Conservation (phyloP, 2,888 invertebrate species). For the Drosophila yooni region DNA sequence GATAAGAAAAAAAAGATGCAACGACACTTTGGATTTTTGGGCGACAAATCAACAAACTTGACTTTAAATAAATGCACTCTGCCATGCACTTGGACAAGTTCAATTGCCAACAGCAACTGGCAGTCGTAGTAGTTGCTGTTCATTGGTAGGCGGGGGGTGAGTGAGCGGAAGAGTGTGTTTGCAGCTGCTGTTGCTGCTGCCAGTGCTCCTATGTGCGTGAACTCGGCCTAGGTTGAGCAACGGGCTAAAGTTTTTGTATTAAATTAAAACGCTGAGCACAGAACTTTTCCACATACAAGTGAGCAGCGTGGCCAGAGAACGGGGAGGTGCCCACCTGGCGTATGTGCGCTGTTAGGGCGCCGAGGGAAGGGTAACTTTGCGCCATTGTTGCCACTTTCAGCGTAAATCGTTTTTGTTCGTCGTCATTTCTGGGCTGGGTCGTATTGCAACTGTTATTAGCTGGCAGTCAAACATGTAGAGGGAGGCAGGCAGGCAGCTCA, state of each 20-base stretch:
- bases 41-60: constrained; percentile 75
- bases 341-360: constrained; percentile 44
- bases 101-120: constrained; percentile 38
- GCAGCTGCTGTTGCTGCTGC: constrained; percentile 15
- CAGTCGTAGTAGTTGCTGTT: neutral
- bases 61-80: constrained; percentile 77
- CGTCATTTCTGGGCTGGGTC: constrained; percentile 43
- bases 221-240: constrained; percentile 53
- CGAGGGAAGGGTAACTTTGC: constrained; percentile 46
- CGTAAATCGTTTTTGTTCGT: constrained; percentile 74
- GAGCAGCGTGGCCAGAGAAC: constrained; percentile 10
- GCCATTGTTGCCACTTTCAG: constrained; percentile 70
- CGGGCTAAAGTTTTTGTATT: constrained; percentile 75
- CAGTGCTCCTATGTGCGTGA: constrained; percentile 35
- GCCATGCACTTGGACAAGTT: constrained; percentile 55
- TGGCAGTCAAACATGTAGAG: constrained; percentile 13
- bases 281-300: constrained; percentile 57
- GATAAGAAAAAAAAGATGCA: constrained; percentile 7
- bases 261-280: constrained; percentile 75
- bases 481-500: neutral
- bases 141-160: no score
- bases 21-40: constrained; percentile 48
- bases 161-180: neutral
- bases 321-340: constrained; percentile 50
- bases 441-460: constrained; percentile 78